Evolutionary conservation across 2,113 vertebrate genomes (phyloP).

Genomic region (Halichoeres trimaculatus): DNA sequence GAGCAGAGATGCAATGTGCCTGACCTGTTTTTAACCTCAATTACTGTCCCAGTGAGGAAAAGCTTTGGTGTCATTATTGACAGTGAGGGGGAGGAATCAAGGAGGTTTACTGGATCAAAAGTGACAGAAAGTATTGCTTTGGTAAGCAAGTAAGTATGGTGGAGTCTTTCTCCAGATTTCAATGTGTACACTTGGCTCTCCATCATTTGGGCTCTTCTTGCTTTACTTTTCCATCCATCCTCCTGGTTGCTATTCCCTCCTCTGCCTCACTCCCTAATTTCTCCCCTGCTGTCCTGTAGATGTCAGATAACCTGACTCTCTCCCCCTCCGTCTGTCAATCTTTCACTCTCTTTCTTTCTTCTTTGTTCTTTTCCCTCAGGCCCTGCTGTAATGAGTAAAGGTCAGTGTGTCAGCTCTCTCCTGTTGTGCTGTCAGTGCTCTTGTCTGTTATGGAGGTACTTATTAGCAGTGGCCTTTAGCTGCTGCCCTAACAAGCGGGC

Average conservation of each 20-base stretch:
- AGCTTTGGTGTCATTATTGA: constrained; percentile 9
- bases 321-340: not conserved
- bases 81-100: not conserved
- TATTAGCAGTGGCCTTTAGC: constrained; percentile 71
- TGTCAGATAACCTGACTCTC: constrained; percentile 12
- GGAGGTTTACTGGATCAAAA: constrained; percentile 1
- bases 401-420: constrained; percentile 57
- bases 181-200: not conserved
- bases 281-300: constrained; percentile 10
- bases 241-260: not conserved
- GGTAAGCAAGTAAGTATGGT: not conserved
- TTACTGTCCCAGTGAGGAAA: constrained; percentile 19
- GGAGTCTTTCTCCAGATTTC: not conserved
- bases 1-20: not conserved
- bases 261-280: constrained; percentile 17
- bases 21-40: constrained; percentile 50
- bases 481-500: constrained; percentile 51
- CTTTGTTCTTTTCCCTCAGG: constrained; percentile 15
- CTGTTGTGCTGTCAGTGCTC: constrained; percentile 60
- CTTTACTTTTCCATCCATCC: not conserved
- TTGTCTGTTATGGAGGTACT: constrained; percentile 52
- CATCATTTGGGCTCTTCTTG: not conserved
- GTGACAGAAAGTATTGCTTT: not conserved
- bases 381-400: constrained; percentile 60
- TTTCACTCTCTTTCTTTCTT: constrained; percentile 6